Percentiles rank a stretch among this genome's conserved stretches.
Evolutionary conservation across 2,113 vertebrate species (phyloP).

Genomic region (Electrona antarctica): DNA sequence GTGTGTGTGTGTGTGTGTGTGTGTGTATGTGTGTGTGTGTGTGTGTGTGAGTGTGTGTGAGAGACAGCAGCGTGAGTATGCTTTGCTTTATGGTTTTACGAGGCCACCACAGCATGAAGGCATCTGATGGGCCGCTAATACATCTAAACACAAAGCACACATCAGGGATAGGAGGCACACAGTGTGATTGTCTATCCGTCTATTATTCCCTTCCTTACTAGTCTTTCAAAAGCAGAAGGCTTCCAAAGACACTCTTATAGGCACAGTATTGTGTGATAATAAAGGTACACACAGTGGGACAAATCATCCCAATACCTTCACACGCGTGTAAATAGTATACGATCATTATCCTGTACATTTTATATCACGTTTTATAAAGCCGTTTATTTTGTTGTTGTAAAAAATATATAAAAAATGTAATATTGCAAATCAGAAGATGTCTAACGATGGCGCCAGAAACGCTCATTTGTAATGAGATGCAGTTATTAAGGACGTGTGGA

Average conservation of each 20-base stretch:
- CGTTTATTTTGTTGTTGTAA: constrained; percentile 62
- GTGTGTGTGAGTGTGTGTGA: constrained; percentile 17
- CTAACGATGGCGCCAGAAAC: constrained; percentile 1
- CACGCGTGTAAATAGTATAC: constrained; percentile 27
- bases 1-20: constrained; percentile 15
- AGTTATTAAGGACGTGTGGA: constrained; percentile 22
- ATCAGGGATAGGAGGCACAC: constrained; percentile 47
- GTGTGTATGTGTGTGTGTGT: constrained; percentile 22
- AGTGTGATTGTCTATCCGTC: constrained; percentile 20
- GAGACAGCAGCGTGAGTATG: constrained; percentile 6
- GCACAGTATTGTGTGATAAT: constrained; percentile 29
- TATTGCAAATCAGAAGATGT: constrained; percentile 56
- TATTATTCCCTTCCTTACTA: constrained; percentile 37
- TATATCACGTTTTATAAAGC: constrained; percentile 71
- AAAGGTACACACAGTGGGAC: constrained; percentile 9
- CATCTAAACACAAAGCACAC: constrained; percentile 17
- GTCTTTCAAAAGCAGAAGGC: constrained; percentile 53
- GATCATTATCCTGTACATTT: constrained; percentile 61
- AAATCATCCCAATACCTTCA: background rate
- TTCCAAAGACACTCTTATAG: constrained; percentile 70
- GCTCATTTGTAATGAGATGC: constrained; percentile 6
- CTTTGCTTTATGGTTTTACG: constrained; percentile 24
- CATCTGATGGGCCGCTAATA: constrained; percentile 31
- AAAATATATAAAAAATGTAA: constrained; percentile 50
- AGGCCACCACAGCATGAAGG: constrained; percentile 44